Percentiles rank a stretch among this genome's conserved stretches.
These are phyloP conservation scores for Leptarthrus brevirostris DNA, from an alignment of 2,888 invertebrate species.

Conservation along the genomic window DNA sequence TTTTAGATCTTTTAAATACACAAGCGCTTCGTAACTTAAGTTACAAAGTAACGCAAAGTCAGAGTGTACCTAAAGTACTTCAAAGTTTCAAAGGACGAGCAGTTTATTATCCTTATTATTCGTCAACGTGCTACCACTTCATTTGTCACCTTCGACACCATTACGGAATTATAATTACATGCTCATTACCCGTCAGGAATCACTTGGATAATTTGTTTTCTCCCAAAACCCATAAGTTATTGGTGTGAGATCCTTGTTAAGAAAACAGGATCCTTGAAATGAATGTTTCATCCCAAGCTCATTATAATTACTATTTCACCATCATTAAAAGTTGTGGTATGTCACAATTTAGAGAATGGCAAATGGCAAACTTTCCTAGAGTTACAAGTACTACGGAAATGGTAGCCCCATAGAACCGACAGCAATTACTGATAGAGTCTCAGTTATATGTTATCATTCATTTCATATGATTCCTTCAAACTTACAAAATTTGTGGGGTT, in stretches of 20 bases:
- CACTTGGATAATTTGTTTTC: conserved; percentile 54
- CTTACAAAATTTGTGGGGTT: too few relatives aligned
- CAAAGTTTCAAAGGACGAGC: not conserved
- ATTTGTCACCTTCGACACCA: not conserved
- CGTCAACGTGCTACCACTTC: not conserved
- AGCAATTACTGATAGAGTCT: conserved; percentile 17
- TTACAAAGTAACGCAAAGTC: too few relatives aligned
- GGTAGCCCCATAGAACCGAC: conserved; percentile 8
- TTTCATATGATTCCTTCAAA: too few relatives aligned
- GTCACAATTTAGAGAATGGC: conserved; percentile 40
- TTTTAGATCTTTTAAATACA: too few relatives aligned
- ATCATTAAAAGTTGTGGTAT: conserved; percentile 53
- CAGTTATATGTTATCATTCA: too few relatives aligned
- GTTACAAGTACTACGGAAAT: conserved; percentile 13
- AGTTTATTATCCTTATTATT: conserved; percentile 30
- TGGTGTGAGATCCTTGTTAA: conserved; percentile 30
- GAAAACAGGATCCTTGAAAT: conserved; percentile 49
- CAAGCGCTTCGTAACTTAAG: too few relatives aligned
- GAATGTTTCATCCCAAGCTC: conserved; percentile 53
- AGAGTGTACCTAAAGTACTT: too few relatives aligned
- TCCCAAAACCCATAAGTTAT: conserved; percentile 23
- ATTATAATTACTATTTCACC: conserved; percentile 54
- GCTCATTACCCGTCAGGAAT: conserved; percentile 57
- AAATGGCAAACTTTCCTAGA: conserved; percentile 36
- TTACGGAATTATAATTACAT: conserved; percentile 59